phyloP scores from a whole-genome alignment of 1,140 invertebrate genomes.

The Pseudomyrmex sp. region DNA sequence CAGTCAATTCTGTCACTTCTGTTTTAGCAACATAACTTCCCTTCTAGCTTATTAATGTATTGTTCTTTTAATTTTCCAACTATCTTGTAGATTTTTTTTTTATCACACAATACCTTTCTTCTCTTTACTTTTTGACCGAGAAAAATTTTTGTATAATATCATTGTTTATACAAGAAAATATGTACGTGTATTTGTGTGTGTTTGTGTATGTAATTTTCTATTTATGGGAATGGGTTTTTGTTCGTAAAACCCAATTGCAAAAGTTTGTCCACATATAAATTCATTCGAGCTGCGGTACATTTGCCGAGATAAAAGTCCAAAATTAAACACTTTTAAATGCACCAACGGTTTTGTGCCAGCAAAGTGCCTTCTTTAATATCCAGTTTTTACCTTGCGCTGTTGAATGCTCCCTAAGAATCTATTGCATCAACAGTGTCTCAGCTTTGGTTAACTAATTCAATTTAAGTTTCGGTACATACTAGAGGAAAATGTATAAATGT shows the following conservation, averaged over 20 bases:
- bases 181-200: background rate
- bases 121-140: slow-evolving; percentile 10
- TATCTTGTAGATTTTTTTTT: background rate
- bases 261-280: slow-evolving; percentile 34
- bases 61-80: slow-evolving; percentile 19
- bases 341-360: slow-evolving; percentile 58
- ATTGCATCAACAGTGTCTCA: slow-evolving; percentile 44
- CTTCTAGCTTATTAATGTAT: background rate
- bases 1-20: slow-evolving; percentile 14
- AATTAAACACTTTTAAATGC: slow-evolving; percentile 61
- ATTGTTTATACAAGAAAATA: slow-evolving; percentile 46
- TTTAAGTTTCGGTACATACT: background rate
- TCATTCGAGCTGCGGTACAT: slow-evolving; percentile 40
- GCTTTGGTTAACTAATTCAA: slow-evolving; percentile 51
- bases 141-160: slow-evolving; percentile 18
- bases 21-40: slow-evolving; percentile 16
- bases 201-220: slow-evolving; percentile 26
- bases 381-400: slow-evolving; percentile 35
- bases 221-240: slow-evolving; percentile 15
- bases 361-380: slow-evolving; percentile 56
- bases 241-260: slow-evolving; percentile 31
- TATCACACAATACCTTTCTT: slow-evolving; percentile 1
- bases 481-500: background rate
- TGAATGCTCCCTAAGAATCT: slow-evolving; percentile 18
- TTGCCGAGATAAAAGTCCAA: slow-evolving; percentile 28